Evolutionary conservation across 1,140 invertebrate species (phyloP), one percentile per base, ranked within the genome.

Genomic region (Leptinotarsa undecemlineata): DNA sequence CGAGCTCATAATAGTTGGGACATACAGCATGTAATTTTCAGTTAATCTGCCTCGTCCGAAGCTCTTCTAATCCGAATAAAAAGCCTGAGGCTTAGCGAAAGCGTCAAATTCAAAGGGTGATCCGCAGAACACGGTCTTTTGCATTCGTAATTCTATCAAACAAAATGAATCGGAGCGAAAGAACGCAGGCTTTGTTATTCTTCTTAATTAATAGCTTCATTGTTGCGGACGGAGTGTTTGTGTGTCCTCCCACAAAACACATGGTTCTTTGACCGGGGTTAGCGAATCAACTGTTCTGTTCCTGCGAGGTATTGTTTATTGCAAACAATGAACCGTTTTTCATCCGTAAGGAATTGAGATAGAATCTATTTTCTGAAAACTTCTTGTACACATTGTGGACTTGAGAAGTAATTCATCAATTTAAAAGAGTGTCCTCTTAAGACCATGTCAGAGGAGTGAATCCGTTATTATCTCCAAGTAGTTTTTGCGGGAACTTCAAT

Each of bases 11-110:
- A 67, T 67, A 26, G 42, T 26, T 26, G 23, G 23, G 42, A 67
- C 42, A 33, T 23, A 67, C 42, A 67, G 23, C 64, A 42, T 67
- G 64, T 67, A 67, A 67, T 67, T 67, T 67, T 67, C 64, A 67
- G 8, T 42, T 67, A 23, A 67, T 26, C 21, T 42, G 42, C 64
- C 26, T 19, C 64, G 64, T 21, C 64, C 64, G 42, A 26, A 67
- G 64, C 64, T 42, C 64, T 67, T 23, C 42, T 26, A 42, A 67
- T 67, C 64, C 64, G 42, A 67, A 42, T 67, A 67, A 23, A 57
- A 67, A 67, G 64, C 64, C 15, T 17, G 23, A 67, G 64, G 64
- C 64, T 33, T 19, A 67, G 42, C 64, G 17, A 67, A 67, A 42
- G 64, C 64, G 42, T 67, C 42, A 67, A 17, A 26, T 67, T 33